These are phyloP conservation scores for Typhlomys cinereus DNA, from an alignment of 2,113 vertebrate species.

Conservation along the genomic window DNA sequence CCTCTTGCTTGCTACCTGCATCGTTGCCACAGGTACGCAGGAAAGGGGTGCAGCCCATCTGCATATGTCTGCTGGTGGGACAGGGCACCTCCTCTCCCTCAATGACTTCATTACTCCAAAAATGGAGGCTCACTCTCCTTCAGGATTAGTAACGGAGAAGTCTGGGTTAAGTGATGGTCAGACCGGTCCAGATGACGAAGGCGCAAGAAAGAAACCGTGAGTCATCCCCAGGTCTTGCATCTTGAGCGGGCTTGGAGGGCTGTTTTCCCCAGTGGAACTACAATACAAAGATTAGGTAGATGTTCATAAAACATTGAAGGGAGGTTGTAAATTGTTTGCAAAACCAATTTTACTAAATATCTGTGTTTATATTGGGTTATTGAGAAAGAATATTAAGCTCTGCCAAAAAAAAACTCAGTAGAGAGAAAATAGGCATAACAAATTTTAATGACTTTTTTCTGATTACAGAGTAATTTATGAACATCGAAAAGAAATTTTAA, in stretches of 20 bases:
- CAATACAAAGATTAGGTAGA: not conserved
- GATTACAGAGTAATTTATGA: slow-evolving; percentile 68
- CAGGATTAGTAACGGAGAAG: not conserved
- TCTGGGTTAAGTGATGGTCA: not conserved
- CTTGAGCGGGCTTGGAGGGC: accelerated
- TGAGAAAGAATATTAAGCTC: slow-evolving; percentile 67
- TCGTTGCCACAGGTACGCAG: accelerated
- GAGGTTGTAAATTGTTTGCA: slow-evolving; percentile 62
- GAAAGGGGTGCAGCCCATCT: accelerated
- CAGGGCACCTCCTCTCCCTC: not conserved
- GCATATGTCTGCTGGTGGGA: too few relatives aligned
- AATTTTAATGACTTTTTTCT: slow-evolving; percentile 62
- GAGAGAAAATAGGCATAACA: slow-evolving; percentile 57
- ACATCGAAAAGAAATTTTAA: slow-evolving; percentile 39
- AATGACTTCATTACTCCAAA: not conserved
- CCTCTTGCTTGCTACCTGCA: not conserved
- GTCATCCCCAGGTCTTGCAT: accelerated
- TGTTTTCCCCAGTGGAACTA: not conserved
- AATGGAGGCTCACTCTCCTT: not conserved
- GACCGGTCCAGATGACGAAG: not conserved
- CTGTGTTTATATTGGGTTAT: slow-evolving; percentile 56
- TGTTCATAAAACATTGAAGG: slow-evolving; percentile 49
- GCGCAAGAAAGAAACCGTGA: not conserved
- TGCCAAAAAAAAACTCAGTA: slow-evolving; percentile 28
- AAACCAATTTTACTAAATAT: slow-evolving; percentile 69